phyloP scores from a whole-genome alignment of 2,113 vertebrate species.

The Seriola rivoliana region DNA sequence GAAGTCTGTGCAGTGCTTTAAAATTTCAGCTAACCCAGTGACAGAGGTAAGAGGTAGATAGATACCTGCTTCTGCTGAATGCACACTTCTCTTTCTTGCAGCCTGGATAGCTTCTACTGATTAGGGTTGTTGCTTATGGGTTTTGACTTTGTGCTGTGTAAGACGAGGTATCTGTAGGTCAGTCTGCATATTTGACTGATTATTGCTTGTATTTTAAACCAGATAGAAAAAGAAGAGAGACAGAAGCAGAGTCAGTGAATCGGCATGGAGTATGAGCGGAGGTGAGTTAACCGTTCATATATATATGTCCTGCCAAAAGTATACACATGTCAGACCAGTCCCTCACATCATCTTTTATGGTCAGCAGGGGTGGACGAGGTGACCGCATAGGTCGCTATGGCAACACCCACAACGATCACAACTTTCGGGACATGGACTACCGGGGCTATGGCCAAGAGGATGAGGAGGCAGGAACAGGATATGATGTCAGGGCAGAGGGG shows the following conservation, averaged over 20 bases:
- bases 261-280: conserved; percentile 81
- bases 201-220: not conserved
- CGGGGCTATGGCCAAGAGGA: conserved; percentile 81
- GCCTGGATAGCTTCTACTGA: not conserved
- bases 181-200: not conserved
- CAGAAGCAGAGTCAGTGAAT: conserved; percentile 34
- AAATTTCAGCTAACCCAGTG: conserved; percentile 5
- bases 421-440: conserved; percentile 92
- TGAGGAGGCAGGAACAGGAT: conserved; percentile 61
- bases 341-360: conserved; percentile 19
- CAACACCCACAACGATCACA: conserved; percentile 84
- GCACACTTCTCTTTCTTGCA: not conserved
- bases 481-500: conserved; percentile 74
- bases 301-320: not conserved
- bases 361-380: conserved; percentile 87
- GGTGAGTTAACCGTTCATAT: conserved; percentile 66
- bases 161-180: not conserved
- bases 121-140: too few relatives aligned
- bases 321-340: not conserved
- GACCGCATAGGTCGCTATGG: conserved; percentile 91
- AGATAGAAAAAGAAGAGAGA: conserved; percentile 20
- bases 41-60: not conserved
- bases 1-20: not conserved
- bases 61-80: not conserved
- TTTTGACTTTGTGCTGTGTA: not conserved